phyloP scores from a whole-genome alignment of 2,113 vertebrate genomes.

The Tautogolabrus adspersus region DNA sequence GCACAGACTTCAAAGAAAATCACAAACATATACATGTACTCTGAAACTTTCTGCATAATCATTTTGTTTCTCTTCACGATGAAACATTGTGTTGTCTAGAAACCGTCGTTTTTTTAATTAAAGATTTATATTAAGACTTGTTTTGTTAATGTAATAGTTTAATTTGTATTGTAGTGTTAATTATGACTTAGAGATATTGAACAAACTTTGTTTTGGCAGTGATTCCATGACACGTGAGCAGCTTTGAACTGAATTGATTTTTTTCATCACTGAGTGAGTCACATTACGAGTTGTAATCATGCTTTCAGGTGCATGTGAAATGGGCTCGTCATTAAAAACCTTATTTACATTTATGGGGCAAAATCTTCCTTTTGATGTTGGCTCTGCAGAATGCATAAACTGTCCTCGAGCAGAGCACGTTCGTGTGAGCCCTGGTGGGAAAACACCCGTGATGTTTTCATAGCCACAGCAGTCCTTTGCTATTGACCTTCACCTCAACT shows the following conservation, averaged over 20 bases:
- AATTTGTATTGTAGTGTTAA: too few relatives aligned
- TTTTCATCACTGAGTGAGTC: background rate
- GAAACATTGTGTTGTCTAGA: too few relatives aligned
- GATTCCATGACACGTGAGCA: background rate
- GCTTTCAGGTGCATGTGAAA: constrained; percentile 34
- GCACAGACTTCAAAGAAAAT: too few relatives aligned
- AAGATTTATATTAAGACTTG: background rate
- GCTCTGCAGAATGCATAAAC: constrained; percentile 37
- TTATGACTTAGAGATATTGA: background rate
- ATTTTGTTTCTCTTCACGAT: too few relatives aligned
- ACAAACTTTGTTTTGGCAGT: background rate
- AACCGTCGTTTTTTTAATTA: too few relatives aligned
- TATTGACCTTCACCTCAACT: constrained; percentile 66
- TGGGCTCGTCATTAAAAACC: constrained; percentile 51
- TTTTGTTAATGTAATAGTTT: background rate
- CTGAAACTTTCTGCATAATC: too few relatives aligned
- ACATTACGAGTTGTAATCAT: constrained; percentile 11
- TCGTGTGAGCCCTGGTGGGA: constrained; percentile 57
- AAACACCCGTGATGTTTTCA: constrained; percentile 68
- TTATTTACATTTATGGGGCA: constrained; percentile 43
- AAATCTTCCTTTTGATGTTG: constrained; percentile 46
- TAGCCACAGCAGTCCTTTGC: constrained; percentile 58
- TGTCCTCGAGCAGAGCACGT: constrained; percentile 50
- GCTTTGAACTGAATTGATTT: background rate
- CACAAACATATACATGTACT: too few relatives aligned